Base-by-base conservation (phyloP, 2,888 invertebrate genomes). In the Cyclophora punctaria region DNA sequence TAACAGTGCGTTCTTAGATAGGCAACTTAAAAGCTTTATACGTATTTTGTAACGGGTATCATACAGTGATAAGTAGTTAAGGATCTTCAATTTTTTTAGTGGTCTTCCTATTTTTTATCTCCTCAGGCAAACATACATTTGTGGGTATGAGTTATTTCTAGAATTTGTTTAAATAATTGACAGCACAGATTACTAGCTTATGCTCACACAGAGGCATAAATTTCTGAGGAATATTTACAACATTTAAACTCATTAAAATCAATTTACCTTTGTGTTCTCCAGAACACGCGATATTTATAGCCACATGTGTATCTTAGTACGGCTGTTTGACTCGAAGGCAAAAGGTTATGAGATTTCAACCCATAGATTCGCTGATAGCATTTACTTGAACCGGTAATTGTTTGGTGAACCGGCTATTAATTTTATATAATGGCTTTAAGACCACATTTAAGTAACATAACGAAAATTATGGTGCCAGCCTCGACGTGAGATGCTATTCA, bases 281-380 rank as follows among this genome's bases (percentile, higher is more conserved):
- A 5, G 37, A 37, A 37, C 37, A 37, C 48, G 46, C 35, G 50
- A 40, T 41, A 41, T 48, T 48, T 51, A 53, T 51, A 51, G 49
- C 49, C 45, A 40, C 42, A 51, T 44, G 35, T 43, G 45, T 48
- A 49, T 44, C 54, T 60, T 59, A 52, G 52, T 69, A 76, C 64
- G 67, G 68, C 71, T 72, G 69, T 75, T 80, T 77, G 71, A 75
- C 78, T 81, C 76, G 70, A 75, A 83, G 78, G 79, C 83, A 83
- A 83, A 82, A 85, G 83, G 83, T 86, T 84, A 84, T 72, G 75
- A 83, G 83, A 85, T 85, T 80, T 82, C 75, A 75, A 82, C 77
- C 83, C 78, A 80, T 78, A 84, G 83, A 85, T 84, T 78, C 67
- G 71, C 79, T 78, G 84, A 85, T 86, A 84, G 80, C 81, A 80